Percentiles rank a stretch among this genome's conserved stretches.
These are phyloP conservation scores for Julus scanicus DNA, from an alignment of 2,888 invertebrate species.

Conservation along the genomic window DNA sequence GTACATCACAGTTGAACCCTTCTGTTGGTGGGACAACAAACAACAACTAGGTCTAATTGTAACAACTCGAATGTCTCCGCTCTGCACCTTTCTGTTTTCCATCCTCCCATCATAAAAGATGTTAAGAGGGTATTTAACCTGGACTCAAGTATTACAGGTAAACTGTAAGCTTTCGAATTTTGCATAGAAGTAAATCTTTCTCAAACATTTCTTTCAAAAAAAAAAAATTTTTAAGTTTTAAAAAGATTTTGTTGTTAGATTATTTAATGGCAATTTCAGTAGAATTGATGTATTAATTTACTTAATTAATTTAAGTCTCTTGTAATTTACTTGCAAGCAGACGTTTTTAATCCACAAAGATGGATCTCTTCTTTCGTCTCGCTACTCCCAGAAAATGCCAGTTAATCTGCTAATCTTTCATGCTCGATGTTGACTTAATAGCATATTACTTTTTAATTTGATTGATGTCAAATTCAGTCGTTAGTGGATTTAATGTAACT, in stretches of 20 bases:
- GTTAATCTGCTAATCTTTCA: slow-evolving; percentile 25
- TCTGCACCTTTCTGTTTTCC: background rate
- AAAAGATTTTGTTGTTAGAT: background rate
- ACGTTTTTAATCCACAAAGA: background rate
- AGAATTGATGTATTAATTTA: background rate
- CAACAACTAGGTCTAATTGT: background rate
- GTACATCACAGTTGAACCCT: background rate
- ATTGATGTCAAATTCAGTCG: slow-evolving; percentile 41
- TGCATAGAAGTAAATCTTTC: slow-evolving; percentile 26
- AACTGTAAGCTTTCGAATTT: slow-evolving; percentile 27
- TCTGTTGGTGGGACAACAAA: background rate
- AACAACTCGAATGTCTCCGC: background rate
- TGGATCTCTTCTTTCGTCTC: slow-evolving; percentile 8
- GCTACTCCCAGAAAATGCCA: slow-evolving; percentile 6
- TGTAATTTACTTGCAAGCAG: background rate
- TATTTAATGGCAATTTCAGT: background rate
- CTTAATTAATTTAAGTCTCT: background rate
- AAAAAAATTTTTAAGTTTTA: slow-evolving; percentile 18
- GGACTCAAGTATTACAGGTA: background rate
- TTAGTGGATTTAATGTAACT: slow-evolving; percentile 11
- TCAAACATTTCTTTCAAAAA: background rate
- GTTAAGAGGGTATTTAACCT: background rate
- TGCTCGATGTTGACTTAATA: slow-evolving; percentile 43
- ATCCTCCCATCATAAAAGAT: background rate
- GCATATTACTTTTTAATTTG: background rate